Conservation (phyloP, 1,140 invertebrate species). For the Cherax quadricarinatus region DNA sequence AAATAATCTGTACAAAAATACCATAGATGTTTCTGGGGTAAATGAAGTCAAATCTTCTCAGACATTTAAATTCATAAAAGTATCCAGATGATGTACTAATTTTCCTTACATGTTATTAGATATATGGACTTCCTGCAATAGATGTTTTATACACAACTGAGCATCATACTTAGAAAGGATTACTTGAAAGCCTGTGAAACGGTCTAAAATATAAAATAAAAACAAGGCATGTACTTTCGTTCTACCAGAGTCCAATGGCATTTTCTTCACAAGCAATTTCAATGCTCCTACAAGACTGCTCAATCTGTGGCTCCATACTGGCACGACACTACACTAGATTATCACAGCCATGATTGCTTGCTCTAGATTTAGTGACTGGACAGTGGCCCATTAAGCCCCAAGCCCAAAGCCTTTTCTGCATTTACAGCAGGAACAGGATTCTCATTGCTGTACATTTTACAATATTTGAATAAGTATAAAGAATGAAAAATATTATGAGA, state of each 20-base stretch:
- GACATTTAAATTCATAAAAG: neutral
- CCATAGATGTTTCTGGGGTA: neutral
- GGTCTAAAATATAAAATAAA: neutral
- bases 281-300: neutral
- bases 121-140: constrained; percentile 1
- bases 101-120: neutral
- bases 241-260: neutral
- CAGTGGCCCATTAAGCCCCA: constrained; percentile 28
- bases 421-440: neutral
- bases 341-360: constrained; percentile 60
- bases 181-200: neutral
- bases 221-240: neutral
- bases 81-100: neutral
- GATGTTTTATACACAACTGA: constrained; percentile 1
- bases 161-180: neutral
- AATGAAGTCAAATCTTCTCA: neutral
- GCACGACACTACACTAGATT: constrained; percentile 52
- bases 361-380: constrained; percentile 54
- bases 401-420: neutral
- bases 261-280: neutral
- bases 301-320: constrained; percentile 28
- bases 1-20: neutral
- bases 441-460: neutral
- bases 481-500: neutral
- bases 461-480: neutral